Evolutionary conservation across 2,113 vertebrate species (phyloP).

Genomic region (Morone saxatilis): DNA sequence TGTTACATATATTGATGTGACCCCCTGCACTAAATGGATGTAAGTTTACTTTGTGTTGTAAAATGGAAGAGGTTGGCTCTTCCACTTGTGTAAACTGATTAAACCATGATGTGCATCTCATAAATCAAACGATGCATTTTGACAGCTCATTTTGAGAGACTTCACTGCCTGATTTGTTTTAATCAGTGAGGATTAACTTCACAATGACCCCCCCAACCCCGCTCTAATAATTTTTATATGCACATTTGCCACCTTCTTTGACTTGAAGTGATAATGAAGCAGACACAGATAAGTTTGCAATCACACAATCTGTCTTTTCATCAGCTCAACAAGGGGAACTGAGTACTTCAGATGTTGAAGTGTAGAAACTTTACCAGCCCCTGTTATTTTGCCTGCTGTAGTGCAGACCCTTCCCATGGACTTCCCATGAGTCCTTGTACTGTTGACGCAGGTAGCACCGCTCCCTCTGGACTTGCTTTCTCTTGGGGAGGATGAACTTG

Average conservation of each 20-base stretch:
- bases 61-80: slow-evolving; percentile 29
- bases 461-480: slow-evolving; percentile 39
- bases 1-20: slow-evolving; percentile 35
- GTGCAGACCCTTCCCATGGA: slow-evolving; percentile 18
- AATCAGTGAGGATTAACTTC: slow-evolving; percentile 66
- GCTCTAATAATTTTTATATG: slow-evolving; percentile 47
- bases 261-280: slow-evolving; percentile 35
- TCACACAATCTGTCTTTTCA: slow-evolving; percentile 42
- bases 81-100: slow-evolving; percentile 46
- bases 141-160: slow-evolving; percentile 63
- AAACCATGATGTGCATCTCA: slow-evolving; percentile 56
- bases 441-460: slow-evolving; percentile 10
- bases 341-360: slow-evolving; percentile 4
- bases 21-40: slow-evolving; percentile 31
- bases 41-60: slow-evolving; percentile 27
- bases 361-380: neutral
- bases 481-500: slow-evolving; percentile 60
- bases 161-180: slow-evolving; percentile 64
- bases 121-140: slow-evolving; percentile 67
- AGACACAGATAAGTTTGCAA: slow-evolving; percentile 42
- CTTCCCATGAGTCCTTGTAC: neutral
- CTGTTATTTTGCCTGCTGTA: slow-evolving; percentile 2
- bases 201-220: slow-evolving; percentile 33
- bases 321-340: slow-evolving; percentile 23
- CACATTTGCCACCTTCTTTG: slow-evolving; percentile 38